These are phyloP conservation scores for Cavia porcellus DNA, from an alignment of 2,113 vertebrate species.

Conservation along the genomic window DNA sequence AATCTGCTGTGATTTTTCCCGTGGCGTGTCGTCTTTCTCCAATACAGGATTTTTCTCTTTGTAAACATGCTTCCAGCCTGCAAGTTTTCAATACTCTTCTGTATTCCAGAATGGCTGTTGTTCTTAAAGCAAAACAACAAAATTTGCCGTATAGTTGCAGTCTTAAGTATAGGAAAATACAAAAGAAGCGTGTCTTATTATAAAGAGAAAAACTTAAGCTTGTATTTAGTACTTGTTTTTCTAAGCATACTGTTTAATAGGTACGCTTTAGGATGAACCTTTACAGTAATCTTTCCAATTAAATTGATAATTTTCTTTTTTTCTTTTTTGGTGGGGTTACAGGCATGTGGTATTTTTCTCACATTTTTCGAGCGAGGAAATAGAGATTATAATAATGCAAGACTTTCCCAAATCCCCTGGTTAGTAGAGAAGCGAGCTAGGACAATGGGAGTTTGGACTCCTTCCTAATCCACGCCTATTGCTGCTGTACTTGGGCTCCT, in stretches of 20 bases:
- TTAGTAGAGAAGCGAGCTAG: background rate
- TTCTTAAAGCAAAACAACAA: constrained; percentile 42
- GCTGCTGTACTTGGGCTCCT: background rate
- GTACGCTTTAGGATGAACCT: background rate
- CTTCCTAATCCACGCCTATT: background rate
- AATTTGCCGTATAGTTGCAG: background rate
- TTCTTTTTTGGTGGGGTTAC: background rate
- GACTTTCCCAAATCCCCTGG: background rate
- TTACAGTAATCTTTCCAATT: constrained; percentile 1
- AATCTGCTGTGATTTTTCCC: background rate
- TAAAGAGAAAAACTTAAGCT: background rate
- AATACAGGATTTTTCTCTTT: background rate
- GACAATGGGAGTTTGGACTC: background rate
- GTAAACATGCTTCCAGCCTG: background rate
- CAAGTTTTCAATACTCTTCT: constrained; percentile 4
- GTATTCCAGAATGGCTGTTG: background rate
- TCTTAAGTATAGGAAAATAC: background rate
- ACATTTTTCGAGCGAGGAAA: constrained; percentile 16
- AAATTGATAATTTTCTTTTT: background rate
- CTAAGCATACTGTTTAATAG: constrained; percentile 7
- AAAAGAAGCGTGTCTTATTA: background rate
- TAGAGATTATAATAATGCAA: background rate
- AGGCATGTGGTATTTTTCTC: background rate
- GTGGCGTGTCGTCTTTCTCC: background rate
- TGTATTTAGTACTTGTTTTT: constrained; percentile 30